Base-by-base conservation (phyloP, 2,113 vertebrate species). In the Hassar affinis region DNA sequence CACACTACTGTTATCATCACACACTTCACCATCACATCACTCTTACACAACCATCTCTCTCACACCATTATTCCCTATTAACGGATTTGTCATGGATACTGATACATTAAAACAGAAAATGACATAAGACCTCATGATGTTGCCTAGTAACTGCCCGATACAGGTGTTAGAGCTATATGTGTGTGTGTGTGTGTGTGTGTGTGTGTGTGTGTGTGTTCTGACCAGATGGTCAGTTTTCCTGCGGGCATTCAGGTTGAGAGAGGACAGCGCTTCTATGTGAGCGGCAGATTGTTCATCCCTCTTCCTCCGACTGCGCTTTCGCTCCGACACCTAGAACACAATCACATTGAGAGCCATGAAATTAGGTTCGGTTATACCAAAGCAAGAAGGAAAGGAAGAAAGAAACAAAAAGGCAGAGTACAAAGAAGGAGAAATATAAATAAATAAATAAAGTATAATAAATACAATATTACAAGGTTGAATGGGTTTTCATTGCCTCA, bases 211-310 rank as follows among this genome's bases (percentile, higher is more conserved):
- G 59, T 56, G 79, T 82, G 42, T 64, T 61, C 94, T 94, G 86
- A 96, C 96, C 94, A 96, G 88, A 4, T 59, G 18, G 2, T 88
- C 88, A 84, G 89, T 89, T 0, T 91, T 91, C 83, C 91, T 93
- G 75, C 92, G 94, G 42, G 87, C 14, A 0, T 90, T 90, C 80
- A 91, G 42, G 0, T 91, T 94, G 75, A 91, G 0, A 25, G 92
- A 87, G 0, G 90, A 84, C 61, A 92, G 85, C 0, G 27, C 61
- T 22, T 88, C 0, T 42, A 51, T 35, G 38, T 82, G 49, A 11
- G 61, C 42, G 0, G 42, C 38, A 49, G 38, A 83, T 1, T 77
- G 79, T 52, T 86, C 68, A 30, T 92, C 93, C 88, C 94, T 86
- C 33, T 93, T 92, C 30, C 93, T 88, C 0, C 92, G 88, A n/a